Evolutionary conservation across 2,113 vertebrate species (phyloP).

Genomic region (Gymnorhina tibicen): DNA sequence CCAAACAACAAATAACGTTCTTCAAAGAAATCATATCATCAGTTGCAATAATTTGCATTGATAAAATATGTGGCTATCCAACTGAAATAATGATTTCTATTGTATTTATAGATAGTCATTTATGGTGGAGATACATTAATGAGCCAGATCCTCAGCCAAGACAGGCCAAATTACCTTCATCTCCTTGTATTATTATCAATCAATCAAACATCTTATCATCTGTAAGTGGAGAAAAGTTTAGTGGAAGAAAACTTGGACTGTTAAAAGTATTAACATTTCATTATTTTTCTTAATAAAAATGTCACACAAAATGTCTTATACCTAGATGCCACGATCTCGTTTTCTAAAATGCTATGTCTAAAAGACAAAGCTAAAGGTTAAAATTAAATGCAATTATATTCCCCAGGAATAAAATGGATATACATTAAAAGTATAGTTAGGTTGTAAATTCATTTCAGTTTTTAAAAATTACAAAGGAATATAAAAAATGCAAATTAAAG

Average conservation of each 20-base stretch:
- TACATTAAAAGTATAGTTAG: slow-evolving; percentile 59
- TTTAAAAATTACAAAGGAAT: slow-evolving; percentile 71
- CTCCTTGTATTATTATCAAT: neutral
- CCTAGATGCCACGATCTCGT: neutral
- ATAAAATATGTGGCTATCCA: neutral
- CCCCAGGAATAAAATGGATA: slow-evolving; percentile 60
- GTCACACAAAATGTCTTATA: neutral
- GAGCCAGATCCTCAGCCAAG: neutral
- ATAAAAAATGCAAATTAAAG: slow-evolving; percentile 72
- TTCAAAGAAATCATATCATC: neutral
- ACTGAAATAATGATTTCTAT: neutral
- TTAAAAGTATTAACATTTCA: slow-evolving; percentile 11
- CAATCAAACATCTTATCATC: neutral
- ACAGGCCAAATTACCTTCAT: neutral
- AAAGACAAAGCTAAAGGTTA: slow-evolving; percentile 27
- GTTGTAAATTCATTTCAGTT: slow-evolving; percentile 67
- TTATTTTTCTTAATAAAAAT: slow-evolving; percentile 35
- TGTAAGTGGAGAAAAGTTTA: neutral
- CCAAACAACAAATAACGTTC: neutral
- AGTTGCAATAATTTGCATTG: neutral
- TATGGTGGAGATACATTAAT: neutral
- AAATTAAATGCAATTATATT: slow-evolving; percentile 46
- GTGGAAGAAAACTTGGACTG: neutral
- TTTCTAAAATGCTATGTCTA: slow-evolving; percentile 30
- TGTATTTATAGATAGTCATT: neutral